A percentile compares a stretch with the other conserved stretches of the same genome.
phyloP scores from a whole-genome alignment of 2,113 vertebrate species.

The Todiramphus chloris region DNA sequence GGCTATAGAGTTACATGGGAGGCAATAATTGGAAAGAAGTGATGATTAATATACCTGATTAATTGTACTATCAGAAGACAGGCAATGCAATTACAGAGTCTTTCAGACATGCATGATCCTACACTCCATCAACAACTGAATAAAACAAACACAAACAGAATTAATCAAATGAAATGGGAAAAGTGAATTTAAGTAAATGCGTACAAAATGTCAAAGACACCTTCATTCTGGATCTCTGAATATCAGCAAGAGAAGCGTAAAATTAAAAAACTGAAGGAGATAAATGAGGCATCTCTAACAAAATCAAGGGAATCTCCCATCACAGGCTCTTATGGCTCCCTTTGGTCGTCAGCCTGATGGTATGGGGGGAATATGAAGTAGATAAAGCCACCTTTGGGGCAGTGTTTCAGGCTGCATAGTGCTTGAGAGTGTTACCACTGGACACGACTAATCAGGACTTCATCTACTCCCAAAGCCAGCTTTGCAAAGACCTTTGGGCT shows the following conservation, averaged over 20 bases:
- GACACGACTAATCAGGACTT: not conserved
- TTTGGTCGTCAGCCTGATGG: not conserved
- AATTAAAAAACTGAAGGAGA: constrained; percentile 17
- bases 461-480: not conserved
- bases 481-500: not conserved
- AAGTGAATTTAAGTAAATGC: not conserved
- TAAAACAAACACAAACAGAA: constrained; percentile 16
- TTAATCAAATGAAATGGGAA: constrained; percentile 27
- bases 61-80: constrained; percentile 24
- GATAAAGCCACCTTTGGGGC: not conserved
- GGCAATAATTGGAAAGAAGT: not conserved
- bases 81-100: constrained; percentile 20
- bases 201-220: not conserved
- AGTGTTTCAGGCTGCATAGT: not conserved
- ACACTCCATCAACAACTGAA: constrained; percentile 7
- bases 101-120: not conserved
- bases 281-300: not conserved
- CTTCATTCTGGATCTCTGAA: not conserved
- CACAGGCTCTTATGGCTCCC: not conserved
- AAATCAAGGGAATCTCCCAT: not conserved
- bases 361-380: not conserved
- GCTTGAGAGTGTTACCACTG: not conserved
- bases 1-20: not conserved
- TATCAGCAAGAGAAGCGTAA: not conserved
- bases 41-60: constrained; percentile 37